Evolutionary conservation across 2,113 vertebrate species (phyloP).

Genomic region (Pterocles burchelli): DNA sequence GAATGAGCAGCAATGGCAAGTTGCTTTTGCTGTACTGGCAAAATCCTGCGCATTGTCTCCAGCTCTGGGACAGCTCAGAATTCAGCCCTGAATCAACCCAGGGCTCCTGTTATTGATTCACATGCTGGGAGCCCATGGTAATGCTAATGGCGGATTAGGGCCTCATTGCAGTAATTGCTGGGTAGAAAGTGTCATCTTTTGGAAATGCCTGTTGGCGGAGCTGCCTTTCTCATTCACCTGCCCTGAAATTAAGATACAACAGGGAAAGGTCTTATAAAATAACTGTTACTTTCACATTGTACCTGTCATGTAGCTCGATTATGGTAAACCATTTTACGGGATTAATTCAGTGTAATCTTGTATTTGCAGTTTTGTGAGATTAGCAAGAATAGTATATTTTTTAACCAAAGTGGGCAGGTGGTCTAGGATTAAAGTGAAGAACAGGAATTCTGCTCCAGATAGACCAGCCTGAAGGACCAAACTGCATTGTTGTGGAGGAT

Average conservation of each 20-base stretch:
- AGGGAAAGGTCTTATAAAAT: neutral
- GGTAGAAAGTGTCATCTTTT: neutral
- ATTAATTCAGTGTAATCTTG: neutral
- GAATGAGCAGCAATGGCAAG: neutral
- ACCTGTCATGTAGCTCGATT: neutral
- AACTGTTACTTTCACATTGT: neutral
- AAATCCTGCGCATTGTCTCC: neutral
- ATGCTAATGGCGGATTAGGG: neutral
- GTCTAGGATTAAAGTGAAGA: neutral
- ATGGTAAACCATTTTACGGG: neutral
- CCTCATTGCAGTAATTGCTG: neutral
- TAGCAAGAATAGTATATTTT: rapidly evolving
- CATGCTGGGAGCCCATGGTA: neutral
- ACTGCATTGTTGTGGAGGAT: neutral
- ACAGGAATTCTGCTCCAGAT: neutral
- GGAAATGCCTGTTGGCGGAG: neutral
- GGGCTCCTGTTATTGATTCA: neutral
- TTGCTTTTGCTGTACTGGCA: neutral
- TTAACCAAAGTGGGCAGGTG: neutral
- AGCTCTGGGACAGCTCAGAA: neutral
- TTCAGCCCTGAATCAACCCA: neutral
- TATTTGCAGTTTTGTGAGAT: neutral
- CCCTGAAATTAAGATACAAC: neutral
- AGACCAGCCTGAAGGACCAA: neutral
- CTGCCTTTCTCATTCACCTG: neutral